A percentile compares a stretch with the other conserved stretches of the same genome.
Evolutionary conservation across 1,140 invertebrate genomes (phyloP).

Genomic region (Drosophila littoralis): DNA sequence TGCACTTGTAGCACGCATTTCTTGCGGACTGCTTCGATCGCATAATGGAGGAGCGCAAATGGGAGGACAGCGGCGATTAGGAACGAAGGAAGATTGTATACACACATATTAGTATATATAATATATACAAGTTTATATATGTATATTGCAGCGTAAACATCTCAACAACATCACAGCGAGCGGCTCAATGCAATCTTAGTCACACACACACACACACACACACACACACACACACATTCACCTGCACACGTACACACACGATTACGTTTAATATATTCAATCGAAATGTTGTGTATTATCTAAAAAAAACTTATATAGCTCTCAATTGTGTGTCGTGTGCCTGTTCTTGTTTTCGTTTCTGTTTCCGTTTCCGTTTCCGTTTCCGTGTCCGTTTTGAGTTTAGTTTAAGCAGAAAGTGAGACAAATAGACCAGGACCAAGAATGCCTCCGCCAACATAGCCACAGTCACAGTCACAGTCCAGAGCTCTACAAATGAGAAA

Average conservation of each 20-base stretch:
- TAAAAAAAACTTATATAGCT: neutral
- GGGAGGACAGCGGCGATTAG: slow-evolving; percentile 91
- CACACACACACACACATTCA: neutral
- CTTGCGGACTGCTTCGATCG: slow-evolving; percentile 97
- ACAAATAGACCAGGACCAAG: neutral
- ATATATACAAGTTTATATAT: neutral
- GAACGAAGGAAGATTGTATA: slow-evolving; percentile 8
- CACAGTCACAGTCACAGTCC: neutral
- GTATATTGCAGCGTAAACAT: slow-evolving; percentile 25
- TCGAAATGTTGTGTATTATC: slow-evolving; percentile 2
- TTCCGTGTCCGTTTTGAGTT: neutral
- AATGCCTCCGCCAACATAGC: slow-evolving; percentile 1
- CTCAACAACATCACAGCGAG: slow-evolving; percentile 35
- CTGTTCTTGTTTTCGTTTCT: neutral
- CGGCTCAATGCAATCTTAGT: slow-evolving; percentile 34
- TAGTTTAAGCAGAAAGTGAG: slow-evolving; percentile 1
- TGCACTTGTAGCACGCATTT: slow-evolving; percentile 90
- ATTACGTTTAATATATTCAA: neutral
- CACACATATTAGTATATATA: slow-evolving; percentile 1
- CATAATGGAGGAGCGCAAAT: slow-evolving; percentile 95
- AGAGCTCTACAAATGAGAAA: neutral
- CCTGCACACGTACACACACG: neutral
- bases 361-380: neutral
- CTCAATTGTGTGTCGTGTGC: slow-evolving; percentile 9
- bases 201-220: slow-evolving; percentile 22